A percentile compares a stretch with the other conserved stretches of the same genome.
Conservation (phyloP, 2,797 vertebrate genomes). For the Tinamus major region DNA sequence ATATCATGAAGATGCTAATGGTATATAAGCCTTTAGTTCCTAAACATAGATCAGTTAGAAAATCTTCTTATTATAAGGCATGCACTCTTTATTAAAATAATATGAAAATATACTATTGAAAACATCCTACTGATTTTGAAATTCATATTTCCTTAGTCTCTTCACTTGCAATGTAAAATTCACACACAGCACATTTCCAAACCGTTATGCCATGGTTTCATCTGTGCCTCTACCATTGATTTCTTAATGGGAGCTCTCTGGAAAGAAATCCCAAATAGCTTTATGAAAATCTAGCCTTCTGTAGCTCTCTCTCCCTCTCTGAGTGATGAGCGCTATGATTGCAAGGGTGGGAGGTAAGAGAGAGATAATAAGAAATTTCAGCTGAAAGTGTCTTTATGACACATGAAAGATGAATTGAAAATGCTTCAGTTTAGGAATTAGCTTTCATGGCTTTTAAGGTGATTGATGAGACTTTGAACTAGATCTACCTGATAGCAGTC, state of each 20-base stretch:
- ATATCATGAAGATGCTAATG: background rate
- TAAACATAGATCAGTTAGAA: background rate
- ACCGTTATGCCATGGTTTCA: background rate
- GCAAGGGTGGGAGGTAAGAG: constrained; percentile 50
- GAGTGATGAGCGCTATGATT: constrained; percentile 46
- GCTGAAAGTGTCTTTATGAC: constrained; percentile 36
- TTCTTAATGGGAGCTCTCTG: constrained; percentile 23
- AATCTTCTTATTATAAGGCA: background rate
- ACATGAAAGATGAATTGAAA: constrained; percentile 55
- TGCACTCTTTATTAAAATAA: background rate
- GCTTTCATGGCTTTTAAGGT: constrained; percentile 48
- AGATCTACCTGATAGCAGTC: background rate
- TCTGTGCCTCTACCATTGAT: background rate
- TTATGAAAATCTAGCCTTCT: constrained; percentile 29
- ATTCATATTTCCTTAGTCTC: background rate
- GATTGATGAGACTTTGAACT: constrained; percentile 60
- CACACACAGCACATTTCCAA: background rate
- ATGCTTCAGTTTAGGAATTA: constrained; percentile 60
- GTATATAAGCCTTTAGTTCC: background rate
- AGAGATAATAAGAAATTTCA: constrained; percentile 56
- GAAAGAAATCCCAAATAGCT: background rate
- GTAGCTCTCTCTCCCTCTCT: background rate
- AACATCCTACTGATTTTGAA: background rate
- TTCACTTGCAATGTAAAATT: background rate
- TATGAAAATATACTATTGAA: background rate